Evolutionary conservation across 2,888 invertebrate genomes (phyloP), one percentile per base, ranked within the genome.

Genomic region (Anaspis maculata): DNA sequence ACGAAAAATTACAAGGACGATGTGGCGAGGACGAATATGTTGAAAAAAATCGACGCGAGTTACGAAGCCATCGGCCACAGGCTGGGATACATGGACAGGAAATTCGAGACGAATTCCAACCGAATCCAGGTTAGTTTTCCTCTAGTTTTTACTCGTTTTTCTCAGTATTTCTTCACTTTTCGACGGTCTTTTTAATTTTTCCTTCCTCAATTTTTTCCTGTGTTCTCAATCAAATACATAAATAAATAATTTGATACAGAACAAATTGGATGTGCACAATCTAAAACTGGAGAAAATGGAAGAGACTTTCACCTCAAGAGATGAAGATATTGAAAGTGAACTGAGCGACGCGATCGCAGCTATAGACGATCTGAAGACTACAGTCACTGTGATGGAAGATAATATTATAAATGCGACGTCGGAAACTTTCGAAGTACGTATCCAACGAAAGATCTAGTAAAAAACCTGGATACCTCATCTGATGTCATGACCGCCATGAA

Each of bases 121-220:
- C 67, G 65, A 55, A 39, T 66, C 7, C 63, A 65, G 54, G 68
- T 67, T n/a, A n/a, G n/a, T n/a, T n/a, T n/a, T n/a, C n/a, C n/a
- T n/a, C n/a, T n/a, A n/a, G n/a, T n/a, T n/a, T n/a, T n/a, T n/a
- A n/a, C n/a, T n/a, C n/a, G n/a, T n/a, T n/a, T n/a, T n/a, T n/a
- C n/a, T n/a, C n/a, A n/a, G n/a, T n/a, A n/a, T n/a, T n/a, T n/a
- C n/a, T n/a, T n/a, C n/a, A n/a, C n/a, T n/a, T n/a, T n/a, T n/a
- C n/a, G n/a, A n/a, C n/a, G n/a, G n/a, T n/a, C n/a, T n/a, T n/a
- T n/a, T n/a, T n/a, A n/a, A n/a, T n/a, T n/a, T n/a, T n/a, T n/a
- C n/a, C n/a, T n/a, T n/a, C n/a, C n/a, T n/a, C n/a, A n/a, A n/a
- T n/a, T n/a, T n/a, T n/a, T n/a, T n/a, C 45, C 39, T 39, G 27